Evolutionary conservation across 2,797 vertebrate species (phyloP), one percentile per base, ranked within the genome.

Genomic region (Rhinichthys osculus): DNA sequence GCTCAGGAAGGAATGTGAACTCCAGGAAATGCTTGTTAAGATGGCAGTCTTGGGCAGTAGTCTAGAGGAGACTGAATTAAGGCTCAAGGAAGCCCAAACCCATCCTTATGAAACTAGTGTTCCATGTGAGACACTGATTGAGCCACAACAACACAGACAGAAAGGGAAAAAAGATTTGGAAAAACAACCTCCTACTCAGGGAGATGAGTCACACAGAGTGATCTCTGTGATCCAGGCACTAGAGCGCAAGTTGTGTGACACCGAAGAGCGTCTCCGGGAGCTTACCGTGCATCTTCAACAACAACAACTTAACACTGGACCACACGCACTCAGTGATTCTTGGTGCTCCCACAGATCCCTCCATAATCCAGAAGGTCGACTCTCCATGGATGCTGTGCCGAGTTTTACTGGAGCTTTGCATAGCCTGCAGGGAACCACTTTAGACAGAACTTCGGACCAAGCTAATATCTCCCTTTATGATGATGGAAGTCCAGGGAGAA

Each of bases 201-300:
- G 90, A 3, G 94, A 94, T 0, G 96, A 97, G 80, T 90, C 95
- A 0, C 96, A 97, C 47, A 95, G 91, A 44, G 97, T 97, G 21
- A 93, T 97, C 82, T 96, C 96, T 4, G 94, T 97, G 83, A 98
- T 99, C 88, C 96, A 97, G 85, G 94, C 95, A 10, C 93, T 99
- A 64, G 97, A 99, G 93, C 96, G 94, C 38, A 99, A 99, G 82
- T 95, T 99, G 30, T 97, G 95, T 0, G 92, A 96, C 79, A 98
- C 97, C 0, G 97, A 99, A 89, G 97, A 97, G 59, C 98, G 97
- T 83, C 95, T 99, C 19, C 95, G 96, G 88, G 96, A 97, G 1
- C 96, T 98, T 67, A 98, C 96, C 0, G 89, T 97, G 83, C 95
- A 94, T 78, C 94, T 99, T 3, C 96, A 97, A 89, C 96, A 96